phyloP scores from a whole-genome alignment of 2,888 invertebrate genomes.

The Eupelmus urozonus region DNA sequence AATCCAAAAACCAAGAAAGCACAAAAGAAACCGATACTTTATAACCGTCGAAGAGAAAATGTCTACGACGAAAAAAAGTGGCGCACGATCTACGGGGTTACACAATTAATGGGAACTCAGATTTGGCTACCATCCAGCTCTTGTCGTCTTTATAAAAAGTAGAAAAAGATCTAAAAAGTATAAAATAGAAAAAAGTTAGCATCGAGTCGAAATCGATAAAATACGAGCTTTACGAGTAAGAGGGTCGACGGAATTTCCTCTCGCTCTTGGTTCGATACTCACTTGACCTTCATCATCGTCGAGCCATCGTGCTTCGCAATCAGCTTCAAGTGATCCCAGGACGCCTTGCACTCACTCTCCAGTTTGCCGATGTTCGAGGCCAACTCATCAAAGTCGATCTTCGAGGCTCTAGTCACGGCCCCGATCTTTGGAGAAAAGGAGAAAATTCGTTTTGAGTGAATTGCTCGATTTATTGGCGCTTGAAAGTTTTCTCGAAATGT shows the following conservation, averaged over 20 bases:
- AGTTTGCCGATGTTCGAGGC: slow-evolving; percentile 90
- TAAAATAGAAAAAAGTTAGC: slow-evolving; percentile 2
- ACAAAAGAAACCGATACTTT: background rate
- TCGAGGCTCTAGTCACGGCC: slow-evolving; percentile 92
- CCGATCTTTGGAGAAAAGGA: slow-evolving; percentile 82
- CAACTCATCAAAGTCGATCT: slow-evolving; percentile 97
- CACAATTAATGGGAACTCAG: slow-evolving; percentile 16
- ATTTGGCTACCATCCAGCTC: slow-evolving; percentile 9
- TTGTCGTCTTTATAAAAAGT: background rate
- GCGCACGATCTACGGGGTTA: background rate
- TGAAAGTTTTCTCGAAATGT: slow-evolving; percentile 36
- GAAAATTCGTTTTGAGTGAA: slow-evolving; percentile 7
- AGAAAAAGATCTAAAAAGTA: background rate
- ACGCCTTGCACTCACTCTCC: slow-evolving; percentile 97
- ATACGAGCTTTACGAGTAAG: background rate
- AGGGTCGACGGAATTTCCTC: background rate
- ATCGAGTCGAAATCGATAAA: slow-evolving; percentile 23
- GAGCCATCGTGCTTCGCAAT: slow-evolving; percentile 96
- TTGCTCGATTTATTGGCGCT: slow-evolving; percentile 23
- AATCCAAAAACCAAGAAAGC: background rate
- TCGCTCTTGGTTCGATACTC: slow-evolving; percentile 67
- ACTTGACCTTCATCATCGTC: slow-evolving; percentile 93
- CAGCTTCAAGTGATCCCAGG: slow-evolving; percentile 96
- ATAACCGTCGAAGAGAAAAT: slow-evolving; percentile 2
- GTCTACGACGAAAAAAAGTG: background rate